A percentile compares a stretch with the other conserved stretches of the same genome.
Evolutionary conservation across 2,797 vertebrate species (phyloP).

Genomic region (Octomys mimax): DNA sequence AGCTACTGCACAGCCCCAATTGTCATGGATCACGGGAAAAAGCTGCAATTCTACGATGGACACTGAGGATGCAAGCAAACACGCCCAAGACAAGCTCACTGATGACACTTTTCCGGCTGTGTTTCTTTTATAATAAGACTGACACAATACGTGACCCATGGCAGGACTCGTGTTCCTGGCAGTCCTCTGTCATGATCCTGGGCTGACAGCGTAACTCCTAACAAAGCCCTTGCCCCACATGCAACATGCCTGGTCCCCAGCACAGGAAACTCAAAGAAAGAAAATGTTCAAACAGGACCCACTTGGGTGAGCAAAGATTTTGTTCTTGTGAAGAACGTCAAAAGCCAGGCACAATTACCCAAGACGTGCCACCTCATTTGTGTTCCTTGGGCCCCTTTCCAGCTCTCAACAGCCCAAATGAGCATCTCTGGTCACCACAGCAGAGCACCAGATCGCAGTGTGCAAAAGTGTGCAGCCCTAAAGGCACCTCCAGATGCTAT

Average conservation of each 20-base stretch:
- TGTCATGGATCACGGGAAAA: not conserved
- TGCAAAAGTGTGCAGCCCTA: not conserved
- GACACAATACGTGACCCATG: not conserved
- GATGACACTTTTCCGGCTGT: not conserved
- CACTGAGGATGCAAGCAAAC: not conserved
- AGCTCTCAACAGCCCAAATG: not conserved
- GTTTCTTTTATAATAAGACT: not conserved
- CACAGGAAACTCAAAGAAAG: not conserved
- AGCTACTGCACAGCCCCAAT: rapidly evolving
- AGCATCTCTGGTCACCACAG: not conserved
- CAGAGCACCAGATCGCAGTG: not conserved
- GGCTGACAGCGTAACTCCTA: too few relatives aligned
- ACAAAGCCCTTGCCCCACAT: too few relatives aligned
- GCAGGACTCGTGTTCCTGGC: not conserved
- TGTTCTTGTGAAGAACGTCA: not conserved
- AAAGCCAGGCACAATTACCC: not conserved
- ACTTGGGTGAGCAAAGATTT: not conserved
- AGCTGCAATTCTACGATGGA: too few relatives aligned
- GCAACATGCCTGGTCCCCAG: not conserved
- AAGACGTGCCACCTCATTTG: not conserved
- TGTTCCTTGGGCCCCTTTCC: not conserved
- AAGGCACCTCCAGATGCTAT: not conserved
- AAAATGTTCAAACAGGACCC: not conserved
- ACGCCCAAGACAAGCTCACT: not conserved
- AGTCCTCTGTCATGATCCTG: not conserved